Evolutionary conservation across 2,797 vertebrate species (phyloP).

Genomic region (Lycodopsis pacificus): DNA sequence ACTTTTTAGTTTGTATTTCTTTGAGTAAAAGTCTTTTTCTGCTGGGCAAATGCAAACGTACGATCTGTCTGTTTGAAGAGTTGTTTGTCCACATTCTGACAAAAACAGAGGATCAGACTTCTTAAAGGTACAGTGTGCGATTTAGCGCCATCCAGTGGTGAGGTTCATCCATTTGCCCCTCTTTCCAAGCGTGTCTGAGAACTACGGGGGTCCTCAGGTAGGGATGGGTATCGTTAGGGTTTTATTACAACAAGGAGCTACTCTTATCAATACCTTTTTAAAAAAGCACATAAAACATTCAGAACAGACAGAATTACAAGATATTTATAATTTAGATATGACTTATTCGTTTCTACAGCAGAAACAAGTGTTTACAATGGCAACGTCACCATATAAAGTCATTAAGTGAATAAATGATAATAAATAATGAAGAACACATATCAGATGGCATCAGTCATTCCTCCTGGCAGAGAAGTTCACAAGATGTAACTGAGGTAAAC

Average conservation of each 20-base stretch:
- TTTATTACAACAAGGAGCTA: background rate
- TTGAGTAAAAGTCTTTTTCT: slow-evolving; percentile 53
- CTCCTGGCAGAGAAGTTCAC: background rate
- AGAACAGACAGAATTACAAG: background rate
- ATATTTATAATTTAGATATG: background rate
- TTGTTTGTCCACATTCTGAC: too few species aligned
- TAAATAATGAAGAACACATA: background rate
- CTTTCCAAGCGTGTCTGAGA: too few species aligned
- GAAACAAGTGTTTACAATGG: background rate
- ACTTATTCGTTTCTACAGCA: background rate
- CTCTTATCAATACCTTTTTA: background rate
- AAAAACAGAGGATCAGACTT: background rate
- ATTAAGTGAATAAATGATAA: background rate
- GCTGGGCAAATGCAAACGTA: slow-evolving; percentile 32
- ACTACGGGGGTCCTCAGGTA: background rate
- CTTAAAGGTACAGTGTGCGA: background rate
- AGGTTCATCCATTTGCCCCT: background rate
- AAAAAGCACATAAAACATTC: background rate
- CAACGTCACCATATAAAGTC: background rate
- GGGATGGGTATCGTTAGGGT: background rate
- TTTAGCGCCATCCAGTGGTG: background rate
- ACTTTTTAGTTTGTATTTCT: slow-evolving; percentile 72
- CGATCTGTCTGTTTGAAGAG: slow-evolving; percentile 4
- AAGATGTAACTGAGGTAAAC: background rate
- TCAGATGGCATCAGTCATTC: background rate